Base-by-base conservation (phyloP, 2,888 invertebrate species). In the Nomada flava region DNA sequence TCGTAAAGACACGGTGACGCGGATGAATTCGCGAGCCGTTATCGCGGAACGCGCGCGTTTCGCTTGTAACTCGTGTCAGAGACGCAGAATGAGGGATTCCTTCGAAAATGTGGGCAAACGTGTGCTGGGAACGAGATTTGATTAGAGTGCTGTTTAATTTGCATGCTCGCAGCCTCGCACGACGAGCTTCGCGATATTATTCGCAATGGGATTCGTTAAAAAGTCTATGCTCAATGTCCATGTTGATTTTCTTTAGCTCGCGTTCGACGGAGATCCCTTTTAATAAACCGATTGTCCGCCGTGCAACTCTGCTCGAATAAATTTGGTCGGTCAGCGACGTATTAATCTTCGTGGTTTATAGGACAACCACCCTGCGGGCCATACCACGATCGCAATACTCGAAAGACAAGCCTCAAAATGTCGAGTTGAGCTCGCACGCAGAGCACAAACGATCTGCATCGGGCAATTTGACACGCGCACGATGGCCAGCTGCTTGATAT, bases 401-500 rank as follows among this genome's bases (percentile, higher is more conserved):
- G 52, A 72, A 81, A 71, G 65, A 44, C 44, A 53, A n/a, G 26
- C 36, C 63, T 10, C n/a, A 26, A 15, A 68, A 52, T n/a, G 68
- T 26, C 42, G 64, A 60, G 70, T 67, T 59, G 44, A 64, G 60
- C 77, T 50, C 9, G 42, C 44, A 52, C 23, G 13, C 7, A 20
- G 15, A 4, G 26, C 10, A 57, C 52, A 36, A 1, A 15, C 53
- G 47, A 70, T 57, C 55, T 63, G 71, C 65, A 60, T 75, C 71
- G 63, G 55, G 7, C 47, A 71, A 70, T 65, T 73, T 69, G 72
- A 74, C 72, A 59, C 73, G 77, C 47, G 50, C 65, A 15, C 23
- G n/a, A 29, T 47, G 7, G 7, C 59, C 29, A 59, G 59, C 36
- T 36, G 59, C 29, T 29, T 7, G 23, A 15, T 23, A 52, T 50